phyloP scores from a whole-genome alignment of 2,113 vertebrate genomes.

The Dipodomys stephensi region DNA sequence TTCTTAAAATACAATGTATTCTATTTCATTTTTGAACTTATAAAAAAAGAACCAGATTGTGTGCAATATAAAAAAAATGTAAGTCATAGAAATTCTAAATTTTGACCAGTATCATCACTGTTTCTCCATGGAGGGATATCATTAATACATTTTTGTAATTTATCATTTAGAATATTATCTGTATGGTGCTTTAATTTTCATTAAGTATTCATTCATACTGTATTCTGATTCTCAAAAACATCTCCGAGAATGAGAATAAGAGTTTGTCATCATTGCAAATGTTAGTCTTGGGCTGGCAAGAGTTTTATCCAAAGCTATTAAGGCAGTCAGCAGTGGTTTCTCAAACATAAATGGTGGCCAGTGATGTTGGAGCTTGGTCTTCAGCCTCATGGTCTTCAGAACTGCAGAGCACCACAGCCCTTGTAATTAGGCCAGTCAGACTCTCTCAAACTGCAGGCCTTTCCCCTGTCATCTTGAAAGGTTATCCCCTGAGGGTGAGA shows the following conservation, averaged over 20 bases:
- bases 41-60: neutral
- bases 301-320: neutral
- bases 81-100: neutral
- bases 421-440: neutral
- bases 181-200: neutral
- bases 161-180: constrained; percentile 19
- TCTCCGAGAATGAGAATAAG: neutral
- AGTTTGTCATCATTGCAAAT: neutral
- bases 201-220: neutral
- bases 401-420: neutral
- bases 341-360: neutral
- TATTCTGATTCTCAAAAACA: constrained; percentile 27
- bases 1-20: neutral
- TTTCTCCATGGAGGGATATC: neutral
- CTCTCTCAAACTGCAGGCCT: neutral
- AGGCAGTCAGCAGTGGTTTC: neutral
- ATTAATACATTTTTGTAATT: neutral
- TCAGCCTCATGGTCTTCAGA: neutral
- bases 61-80: neutral
- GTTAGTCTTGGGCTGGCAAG: neutral
- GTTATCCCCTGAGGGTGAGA: neutral
- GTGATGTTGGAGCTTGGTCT: neutral
- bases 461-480: neutral
- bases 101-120: neutral
- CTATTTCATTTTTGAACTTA: neutral